Evolutionary conservation across 2,888 invertebrate species (phyloP).

Genomic region (Philereme transversata): DNA sequence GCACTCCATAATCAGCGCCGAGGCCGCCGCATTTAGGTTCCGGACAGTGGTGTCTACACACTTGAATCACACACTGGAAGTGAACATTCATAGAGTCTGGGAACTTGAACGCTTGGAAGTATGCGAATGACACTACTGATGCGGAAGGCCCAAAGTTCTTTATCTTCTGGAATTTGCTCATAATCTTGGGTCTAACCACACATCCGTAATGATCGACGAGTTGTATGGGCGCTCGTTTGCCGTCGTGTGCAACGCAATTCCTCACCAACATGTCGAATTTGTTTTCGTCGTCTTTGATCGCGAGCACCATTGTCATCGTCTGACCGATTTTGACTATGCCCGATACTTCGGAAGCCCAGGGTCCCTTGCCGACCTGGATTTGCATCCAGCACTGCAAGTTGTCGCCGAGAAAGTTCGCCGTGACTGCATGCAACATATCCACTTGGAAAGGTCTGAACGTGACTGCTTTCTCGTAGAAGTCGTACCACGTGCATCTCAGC

Average conservation of each 20-base stretch:
- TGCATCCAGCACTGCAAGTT: conserved; percentile 99
- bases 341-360: conserved; percentile 98
- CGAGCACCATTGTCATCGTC: conserved; percentile 98
- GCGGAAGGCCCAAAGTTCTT: conserved; percentile 98
- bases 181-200: conserved; percentile 96
- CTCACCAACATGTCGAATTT: conserved; percentile 98
- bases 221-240: conserved; percentile 96
- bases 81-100: conserved; percentile 98
- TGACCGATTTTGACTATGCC: conserved; percentile 98
- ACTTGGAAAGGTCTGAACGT: conserved; percentile 98
- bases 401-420: conserved; percentile 97
- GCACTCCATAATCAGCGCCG: conserved; percentile 87
- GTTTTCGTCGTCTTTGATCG: conserved; percentile 97
- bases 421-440: conserved; percentile 97
- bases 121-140: conserved; percentile 96
- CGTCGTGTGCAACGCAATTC: conserved; percentile 97
- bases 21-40: conserved; percentile 94
- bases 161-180: conserved; percentile 97
- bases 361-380: conserved; percentile 97
- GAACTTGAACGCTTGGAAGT: conserved; percentile 98
- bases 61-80: conserved; percentile 98
- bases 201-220: conserved; percentile 97
- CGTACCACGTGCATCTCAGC: conserved; percentile 97
- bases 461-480: conserved; percentile 97
- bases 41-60: conserved; percentile 96